Percentiles rank a stretch among this genome's conserved stretches.
Evolutionary conservation across 2,113 vertebrate genomes (phyloP).

Genomic region (Canis aureus): DNA sequence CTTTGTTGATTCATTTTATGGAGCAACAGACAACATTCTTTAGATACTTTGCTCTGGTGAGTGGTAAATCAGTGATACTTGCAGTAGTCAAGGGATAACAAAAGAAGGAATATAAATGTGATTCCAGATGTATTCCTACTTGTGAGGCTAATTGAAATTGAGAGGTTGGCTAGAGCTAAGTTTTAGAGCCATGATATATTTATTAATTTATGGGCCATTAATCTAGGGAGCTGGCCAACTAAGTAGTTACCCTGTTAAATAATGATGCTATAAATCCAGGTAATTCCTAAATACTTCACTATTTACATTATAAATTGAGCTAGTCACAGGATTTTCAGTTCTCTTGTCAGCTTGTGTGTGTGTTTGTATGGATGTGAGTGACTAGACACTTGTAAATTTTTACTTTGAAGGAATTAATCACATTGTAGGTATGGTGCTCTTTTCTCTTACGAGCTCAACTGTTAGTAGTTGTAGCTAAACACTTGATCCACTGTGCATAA

Average conservation of each 20-base stretch:
- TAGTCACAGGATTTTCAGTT: not conserved
- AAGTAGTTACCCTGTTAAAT: constrained; percentile 60
- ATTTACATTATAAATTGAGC: constrained; percentile 50
- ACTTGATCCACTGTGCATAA: not conserved
- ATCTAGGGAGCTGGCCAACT: constrained; percentile 56
- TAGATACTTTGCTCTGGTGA: not conserved
- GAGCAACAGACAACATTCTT: not conserved
- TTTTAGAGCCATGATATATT: constrained; percentile 6
- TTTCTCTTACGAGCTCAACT: not conserved
- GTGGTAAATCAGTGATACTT: not conserved
- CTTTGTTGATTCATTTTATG: constrained; percentile 40
- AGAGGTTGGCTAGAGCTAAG: not conserved
- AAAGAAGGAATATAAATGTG: not conserved
- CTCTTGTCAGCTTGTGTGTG: not conserved
- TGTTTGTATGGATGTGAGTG: not conserved
- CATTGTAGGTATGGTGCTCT: not conserved
- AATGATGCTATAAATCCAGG: constrained; percentile 70
- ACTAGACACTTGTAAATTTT: not conserved
- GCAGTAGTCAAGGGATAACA: not conserved
- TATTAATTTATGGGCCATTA: constrained; percentile 63
- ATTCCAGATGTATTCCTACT: constrained; percentile 26
- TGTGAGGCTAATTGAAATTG: constrained; percentile 60
- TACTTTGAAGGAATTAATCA: not conserved
- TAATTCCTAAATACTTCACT: constrained; percentile 31
- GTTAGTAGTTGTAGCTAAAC: not conserved